Percentiles rank a stretch among this genome's conserved stretches.
Evolutionary conservation across 2,797 vertebrate genomes (phyloP).

Genomic region (Artibeus lituratus): DNA sequence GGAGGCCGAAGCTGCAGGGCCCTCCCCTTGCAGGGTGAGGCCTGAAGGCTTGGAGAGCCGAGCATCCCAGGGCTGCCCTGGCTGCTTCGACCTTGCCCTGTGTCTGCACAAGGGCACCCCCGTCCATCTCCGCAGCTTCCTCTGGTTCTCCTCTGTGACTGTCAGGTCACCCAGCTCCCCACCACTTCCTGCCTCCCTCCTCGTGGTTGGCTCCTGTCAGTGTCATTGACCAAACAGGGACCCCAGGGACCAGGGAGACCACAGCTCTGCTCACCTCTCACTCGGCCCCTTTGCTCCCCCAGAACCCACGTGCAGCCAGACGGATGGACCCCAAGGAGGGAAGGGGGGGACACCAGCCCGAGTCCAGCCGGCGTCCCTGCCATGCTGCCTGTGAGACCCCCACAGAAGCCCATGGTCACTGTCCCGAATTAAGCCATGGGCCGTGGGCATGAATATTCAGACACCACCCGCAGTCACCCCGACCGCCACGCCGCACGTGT

Average conservation of each 20-base stretch:
- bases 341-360: accelerated
- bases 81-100: accelerated
- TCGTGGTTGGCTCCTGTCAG: not conserved
- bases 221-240: not conserved
- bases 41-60: not conserved
- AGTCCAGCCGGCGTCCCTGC: not conserved
- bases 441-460: not conserved
- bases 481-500: not conserved
- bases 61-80: not conserved
- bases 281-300: conserved; percentile 40
- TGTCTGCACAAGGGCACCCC: accelerated
- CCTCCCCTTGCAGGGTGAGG: not conserved
- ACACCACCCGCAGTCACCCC: not conserved
- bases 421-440: not conserved
- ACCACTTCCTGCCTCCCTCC: not conserved
- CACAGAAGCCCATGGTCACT: not conserved
- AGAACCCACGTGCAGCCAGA: not conserved
- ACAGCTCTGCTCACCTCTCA: not conserved
- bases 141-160: not conserved
- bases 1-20: too few relatives aligned
- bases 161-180: not conserved
- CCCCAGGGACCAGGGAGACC: not conserved
- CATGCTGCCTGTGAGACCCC: not conserved
- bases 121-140: not conserved
- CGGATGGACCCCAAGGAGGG: conserved; percentile 11